Evolutionary conservation across 2,113 vertebrate genomes (phyloP).

Genomic region (Callopanchax toddi): DNA sequence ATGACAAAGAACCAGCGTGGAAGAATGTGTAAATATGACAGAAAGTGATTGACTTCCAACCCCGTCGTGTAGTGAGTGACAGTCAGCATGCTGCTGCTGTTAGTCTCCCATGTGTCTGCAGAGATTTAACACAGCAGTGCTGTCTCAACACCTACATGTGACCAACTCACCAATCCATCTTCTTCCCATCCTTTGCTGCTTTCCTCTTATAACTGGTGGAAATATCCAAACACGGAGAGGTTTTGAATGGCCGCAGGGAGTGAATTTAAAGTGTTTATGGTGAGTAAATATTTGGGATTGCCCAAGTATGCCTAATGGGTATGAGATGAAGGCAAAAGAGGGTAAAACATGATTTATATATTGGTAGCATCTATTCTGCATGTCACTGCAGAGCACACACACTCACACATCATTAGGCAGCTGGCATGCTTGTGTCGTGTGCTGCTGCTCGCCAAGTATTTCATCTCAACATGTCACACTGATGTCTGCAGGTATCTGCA

Average conservation of each 20-base stretch:
- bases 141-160: constrained; percentile 40
- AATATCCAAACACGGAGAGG: constrained; percentile 15
- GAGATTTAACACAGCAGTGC: constrained; percentile 38
- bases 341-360: constrained; percentile 27
- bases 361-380: constrained; percentile 28
- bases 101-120: constrained; percentile 48
- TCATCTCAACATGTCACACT: constrained; percentile 53
- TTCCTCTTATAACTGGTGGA: constrained; percentile 8
- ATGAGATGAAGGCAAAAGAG: neutral
- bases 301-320: constrained; percentile 14
- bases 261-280: constrained; percentile 6
- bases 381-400: constrained; percentile 40
- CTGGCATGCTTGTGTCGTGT: constrained; percentile 10
- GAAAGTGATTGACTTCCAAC: constrained; percentile 30
- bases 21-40: constrained; percentile 53
- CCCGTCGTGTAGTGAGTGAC: constrained; percentile 31
- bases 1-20: constrained; percentile 1
- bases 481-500: constrained; percentile 53
- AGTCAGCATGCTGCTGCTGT: constrained; percentile 40
- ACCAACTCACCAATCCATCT: constrained; percentile 30
- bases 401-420: constrained; percentile 12
- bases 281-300: constrained; percentile 27
- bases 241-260: constrained; percentile 22
- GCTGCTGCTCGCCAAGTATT: constrained; percentile 35
- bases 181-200: neutral